phyloP scores from a whole-genome alignment of 2,888 invertebrate species.

The Polymixis lichenea region DNA sequence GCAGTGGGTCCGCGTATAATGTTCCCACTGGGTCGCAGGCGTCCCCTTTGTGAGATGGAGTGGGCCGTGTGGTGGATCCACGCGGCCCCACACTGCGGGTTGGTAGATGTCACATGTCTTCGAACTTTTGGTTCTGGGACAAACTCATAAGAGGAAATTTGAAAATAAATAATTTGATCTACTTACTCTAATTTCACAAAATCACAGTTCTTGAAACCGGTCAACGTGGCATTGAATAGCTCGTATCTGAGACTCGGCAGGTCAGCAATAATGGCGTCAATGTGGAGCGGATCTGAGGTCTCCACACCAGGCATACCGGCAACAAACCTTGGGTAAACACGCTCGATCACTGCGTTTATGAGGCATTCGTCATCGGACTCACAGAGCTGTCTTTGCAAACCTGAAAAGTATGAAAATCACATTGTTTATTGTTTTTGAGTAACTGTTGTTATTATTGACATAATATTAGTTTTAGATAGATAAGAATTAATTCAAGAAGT shows the following conservation, averaged over 20 bases:
- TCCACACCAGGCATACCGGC: constrained; percentile 26
- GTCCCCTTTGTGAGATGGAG: no score
- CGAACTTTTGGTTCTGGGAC: no score
- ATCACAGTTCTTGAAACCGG: constrained; percentile 29
- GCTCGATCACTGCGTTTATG: constrained; percentile 29
- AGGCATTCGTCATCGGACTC: constrained; percentile 26
- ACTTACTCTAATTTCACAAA: constrained; percentile 32
- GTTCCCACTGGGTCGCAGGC: no score
- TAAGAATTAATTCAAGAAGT: neutral
- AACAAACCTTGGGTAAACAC: constrained; percentile 29
- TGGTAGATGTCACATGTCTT: no score
- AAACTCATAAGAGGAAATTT: no score
- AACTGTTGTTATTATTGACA: no score
- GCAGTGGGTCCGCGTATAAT: no score
- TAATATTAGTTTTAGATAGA: no score
- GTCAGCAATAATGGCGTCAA: constrained; percentile 21
- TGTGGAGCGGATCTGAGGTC: constrained; percentile 31
- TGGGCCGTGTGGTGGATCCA: no score
- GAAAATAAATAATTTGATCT: neutral
- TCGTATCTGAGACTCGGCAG: constrained; percentile 23
- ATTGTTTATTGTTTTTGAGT: no score
- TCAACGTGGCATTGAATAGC: constrained; percentile 23
- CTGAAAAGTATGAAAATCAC: neutral
- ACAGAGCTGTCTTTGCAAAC: constrained; percentile 14
- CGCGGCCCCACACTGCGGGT: no score